A percentile compares a stretch with the other conserved stretches of the same genome.
These are phyloP conservation scores for Protomyctophum bolini DNA, from an alignment of 2,113 vertebrate species.

Conservation along the genomic window DNA sequence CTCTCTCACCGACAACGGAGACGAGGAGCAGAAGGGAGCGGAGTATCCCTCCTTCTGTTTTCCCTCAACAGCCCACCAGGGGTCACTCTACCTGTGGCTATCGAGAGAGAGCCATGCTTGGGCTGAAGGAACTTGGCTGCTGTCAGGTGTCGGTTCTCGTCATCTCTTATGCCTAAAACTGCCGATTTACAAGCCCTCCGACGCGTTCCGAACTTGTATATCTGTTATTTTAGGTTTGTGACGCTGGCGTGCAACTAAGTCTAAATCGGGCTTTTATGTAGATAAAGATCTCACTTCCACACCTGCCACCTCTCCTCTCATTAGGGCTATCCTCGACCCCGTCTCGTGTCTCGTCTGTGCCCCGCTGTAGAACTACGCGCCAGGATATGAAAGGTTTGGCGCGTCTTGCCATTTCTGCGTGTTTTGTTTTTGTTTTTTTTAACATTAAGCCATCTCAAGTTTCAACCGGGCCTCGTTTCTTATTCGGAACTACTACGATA, in stretches of 20 bases:
- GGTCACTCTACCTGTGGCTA: not conserved
- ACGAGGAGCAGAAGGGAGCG: not conserved
- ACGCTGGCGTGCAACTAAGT: slow-evolving; percentile 7
- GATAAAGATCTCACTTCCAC: slow-evolving; percentile 30
- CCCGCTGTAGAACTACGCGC: too few species aligned
- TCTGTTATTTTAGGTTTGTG: too few species aligned
- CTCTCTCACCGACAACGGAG: slow-evolving; percentile 17
- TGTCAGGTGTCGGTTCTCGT: not conserved
- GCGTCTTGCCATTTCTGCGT: too few species aligned
- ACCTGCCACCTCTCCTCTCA: slow-evolving; percentile 21
- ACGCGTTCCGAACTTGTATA: too few species aligned
- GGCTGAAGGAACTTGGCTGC: slow-evolving; percentile 16
- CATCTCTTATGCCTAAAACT: too few species aligned
- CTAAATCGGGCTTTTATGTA: slow-evolving; percentile 38
- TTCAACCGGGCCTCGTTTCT: too few species aligned
- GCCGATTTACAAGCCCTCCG: too few species aligned
- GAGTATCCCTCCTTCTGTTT: not conserved
- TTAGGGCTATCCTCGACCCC: slow-evolving; percentile 33
- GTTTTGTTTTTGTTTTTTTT: too few species aligned
- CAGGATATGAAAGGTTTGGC: too few species aligned
- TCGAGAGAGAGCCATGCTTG: not conserved
- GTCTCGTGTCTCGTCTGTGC: too few species aligned
- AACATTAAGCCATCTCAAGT: too few species aligned
- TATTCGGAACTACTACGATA: too few species aligned
- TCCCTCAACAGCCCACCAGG: not conserved